Base-by-base conservation (phyloP, 2,113 vertebrate genomes). In the Zootoca vivipara region DNA sequence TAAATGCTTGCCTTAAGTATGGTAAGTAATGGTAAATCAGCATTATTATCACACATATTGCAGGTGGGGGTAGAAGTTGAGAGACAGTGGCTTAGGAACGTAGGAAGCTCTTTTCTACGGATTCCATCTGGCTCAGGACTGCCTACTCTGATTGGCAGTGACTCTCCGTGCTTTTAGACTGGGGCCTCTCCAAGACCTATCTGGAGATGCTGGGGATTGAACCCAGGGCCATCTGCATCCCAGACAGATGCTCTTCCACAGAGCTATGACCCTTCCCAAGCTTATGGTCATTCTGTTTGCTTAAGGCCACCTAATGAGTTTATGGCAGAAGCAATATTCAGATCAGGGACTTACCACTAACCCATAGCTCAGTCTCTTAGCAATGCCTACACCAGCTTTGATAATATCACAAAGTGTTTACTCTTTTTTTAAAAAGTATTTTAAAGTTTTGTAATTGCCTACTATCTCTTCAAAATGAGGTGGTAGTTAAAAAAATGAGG, bases 391-490 rank as follows among this genome's bases (percentile, higher is more conserved):
- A 82, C 80, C 35, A 67, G 64, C 35, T 35, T 38, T 74, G 84
- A 87, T 24, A 92, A 78, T 80, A 77, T 20, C 22, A 80, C 8
- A 70, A 78, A 38, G 20, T 1, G 26, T 85, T 0, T 10, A 5
- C 6, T 42, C 30, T 74, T 90, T 74, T 70, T 26, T 58, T 78
- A 75, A n/a, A 46, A 46, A 46, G 46, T 30, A 81, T 35, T 64
- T 30, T 81, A 79, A 86, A 65, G n/a, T 4, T 5, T 67, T 33
- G 1, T 35, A 83, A 78, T 58, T 35, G 33, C 13, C 38, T 35
- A 56, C 7, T 15, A 86, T 69, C 33, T 72, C 12, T 18, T 90
- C 58, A 90, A 80, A 95, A 89, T n/a, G 33, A 86, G 10, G 26
- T 0, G 0, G 69, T 81, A 38, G 75, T 33, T 86, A 87, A 84